Evolutionary conservation across 2,113 vertebrate species (phyloP).

Genomic region (Axis porcinus): DNA sequence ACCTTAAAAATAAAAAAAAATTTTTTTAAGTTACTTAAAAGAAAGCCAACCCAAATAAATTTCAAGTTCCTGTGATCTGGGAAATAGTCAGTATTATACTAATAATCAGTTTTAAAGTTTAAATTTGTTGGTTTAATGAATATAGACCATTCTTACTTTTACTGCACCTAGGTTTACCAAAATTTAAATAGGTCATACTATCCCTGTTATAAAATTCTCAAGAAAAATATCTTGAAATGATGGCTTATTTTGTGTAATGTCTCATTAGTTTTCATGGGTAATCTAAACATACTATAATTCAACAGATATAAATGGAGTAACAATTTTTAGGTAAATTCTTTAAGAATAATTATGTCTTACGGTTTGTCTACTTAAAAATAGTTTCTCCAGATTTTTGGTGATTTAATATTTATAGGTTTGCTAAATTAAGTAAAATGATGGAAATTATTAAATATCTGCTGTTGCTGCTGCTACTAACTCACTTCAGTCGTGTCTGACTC

Average conservation of each 20-base stretch:
- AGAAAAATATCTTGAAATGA: not conserved
- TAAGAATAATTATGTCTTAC: not conserved
- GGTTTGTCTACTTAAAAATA: not conserved
- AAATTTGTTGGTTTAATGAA: not conserved
- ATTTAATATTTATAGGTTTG: not conserved
- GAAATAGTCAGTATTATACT: not conserved
- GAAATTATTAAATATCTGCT: not conserved
- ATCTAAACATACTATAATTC: not conserved
- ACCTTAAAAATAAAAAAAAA: not conserved
- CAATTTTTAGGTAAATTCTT: not conserved
- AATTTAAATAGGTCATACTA: not conserved
- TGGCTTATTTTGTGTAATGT: not conserved
- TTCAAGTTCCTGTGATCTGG: not conserved
- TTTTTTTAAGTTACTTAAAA: not conserved
- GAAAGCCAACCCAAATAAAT: not conserved
- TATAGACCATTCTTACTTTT: not conserved
- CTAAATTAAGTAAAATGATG: not conserved
- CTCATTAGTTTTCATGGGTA: not conserved
- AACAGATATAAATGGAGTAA: not conserved
- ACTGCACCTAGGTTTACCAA: not conserved
- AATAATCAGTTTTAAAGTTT: not conserved
- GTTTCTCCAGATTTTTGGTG: not conserved
- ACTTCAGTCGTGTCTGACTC: not conserved
- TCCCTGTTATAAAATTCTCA: not conserved
- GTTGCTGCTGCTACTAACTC: not conserved